A percentile compares a stretch with the other conserved stretches of the same genome.
These are phyloP conservation scores for Urocolius indicus DNA, from an alignment of 2,113 vertebrate genomes.

Conservation along the genomic window DNA sequence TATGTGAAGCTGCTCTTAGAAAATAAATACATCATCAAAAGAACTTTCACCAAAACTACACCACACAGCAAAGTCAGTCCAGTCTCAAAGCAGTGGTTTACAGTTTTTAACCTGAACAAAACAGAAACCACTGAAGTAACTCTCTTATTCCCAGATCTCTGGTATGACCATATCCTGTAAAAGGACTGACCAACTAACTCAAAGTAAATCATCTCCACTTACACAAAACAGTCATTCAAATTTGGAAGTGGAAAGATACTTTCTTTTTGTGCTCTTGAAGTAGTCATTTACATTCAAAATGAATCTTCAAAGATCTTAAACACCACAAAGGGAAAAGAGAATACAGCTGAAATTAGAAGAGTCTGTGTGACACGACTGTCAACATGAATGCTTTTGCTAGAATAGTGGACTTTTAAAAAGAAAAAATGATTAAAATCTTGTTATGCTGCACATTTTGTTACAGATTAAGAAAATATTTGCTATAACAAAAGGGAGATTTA, in stretches of 20 bases:
- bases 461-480: neutral
- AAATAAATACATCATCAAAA: neutral
- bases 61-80: neutral
- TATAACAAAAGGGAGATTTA: neutral
- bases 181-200: slow-evolving; percentile 15
- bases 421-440: neutral
- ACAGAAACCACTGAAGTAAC: neutral
- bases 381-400: neutral
- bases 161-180: neutral
- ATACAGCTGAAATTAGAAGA: neutral
- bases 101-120: neutral
- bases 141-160: neutral
- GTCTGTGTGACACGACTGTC: neutral
- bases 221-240: neutral
- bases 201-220: slow-evolving; percentile 3
- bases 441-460: neutral
- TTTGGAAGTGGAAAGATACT: neutral
- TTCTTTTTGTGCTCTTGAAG: slow-evolving; percentile 8
- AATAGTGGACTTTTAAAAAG: neutral
- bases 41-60: neutral
- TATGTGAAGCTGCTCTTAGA: neutral
- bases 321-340: neutral
- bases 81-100: neutral
- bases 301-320: neutral
- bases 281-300: slow-evolving; percentile 34